Evolutionary conservation across 2,797 vertebrate genomes (phyloP).

Genomic region (Uromys caudimaculatus): DNA sequence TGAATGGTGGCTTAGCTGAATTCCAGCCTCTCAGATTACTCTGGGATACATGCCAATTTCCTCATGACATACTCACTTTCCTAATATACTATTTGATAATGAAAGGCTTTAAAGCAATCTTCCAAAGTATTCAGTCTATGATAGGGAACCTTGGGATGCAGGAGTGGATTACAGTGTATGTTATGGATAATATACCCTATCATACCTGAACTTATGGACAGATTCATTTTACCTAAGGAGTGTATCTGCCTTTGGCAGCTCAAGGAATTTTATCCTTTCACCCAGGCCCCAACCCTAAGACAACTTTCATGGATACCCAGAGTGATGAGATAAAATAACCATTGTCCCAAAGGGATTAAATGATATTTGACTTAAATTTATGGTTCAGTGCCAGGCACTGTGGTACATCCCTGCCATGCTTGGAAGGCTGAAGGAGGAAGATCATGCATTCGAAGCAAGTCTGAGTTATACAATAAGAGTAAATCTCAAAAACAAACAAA

Average conservation of each 20-base stretch:
- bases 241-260: slow-evolving; percentile 45
- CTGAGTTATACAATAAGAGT: background rate
- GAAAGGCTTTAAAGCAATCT: slow-evolving; percentile 82
- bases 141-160: slow-evolving; percentile 76
- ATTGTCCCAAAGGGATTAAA: background rate
- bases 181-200: slow-evolving; percentile 70
- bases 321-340: background rate
- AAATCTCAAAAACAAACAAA: background rate
- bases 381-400: background rate
- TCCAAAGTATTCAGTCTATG: slow-evolving; percentile 76
- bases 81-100: slow-evolving; percentile 78
- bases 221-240: slow-evolving; percentile 17
- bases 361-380: slow-evolving; percentile 3
- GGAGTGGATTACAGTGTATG: slow-evolving; percentile 65
- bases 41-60: slow-evolving; percentile 84
- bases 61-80: slow-evolving; percentile 81
- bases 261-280: background rate
- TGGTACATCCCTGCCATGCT: background rate
- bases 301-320: background rate
- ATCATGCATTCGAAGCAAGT: background rate
- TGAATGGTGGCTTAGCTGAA: slow-evolving; percentile 80
- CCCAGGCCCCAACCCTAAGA: background rate
- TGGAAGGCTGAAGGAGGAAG: background rate
- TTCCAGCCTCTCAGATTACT: slow-evolving; percentile 81
- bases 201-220: slow-evolving; percentile 62